Percentiles rank a stretch among this genome's conserved stretches.
These are phyloP conservation scores for Drosophila pandora DNA, from an alignment of 1,140 invertebrate species.

Conservation along the genomic window DNA sequence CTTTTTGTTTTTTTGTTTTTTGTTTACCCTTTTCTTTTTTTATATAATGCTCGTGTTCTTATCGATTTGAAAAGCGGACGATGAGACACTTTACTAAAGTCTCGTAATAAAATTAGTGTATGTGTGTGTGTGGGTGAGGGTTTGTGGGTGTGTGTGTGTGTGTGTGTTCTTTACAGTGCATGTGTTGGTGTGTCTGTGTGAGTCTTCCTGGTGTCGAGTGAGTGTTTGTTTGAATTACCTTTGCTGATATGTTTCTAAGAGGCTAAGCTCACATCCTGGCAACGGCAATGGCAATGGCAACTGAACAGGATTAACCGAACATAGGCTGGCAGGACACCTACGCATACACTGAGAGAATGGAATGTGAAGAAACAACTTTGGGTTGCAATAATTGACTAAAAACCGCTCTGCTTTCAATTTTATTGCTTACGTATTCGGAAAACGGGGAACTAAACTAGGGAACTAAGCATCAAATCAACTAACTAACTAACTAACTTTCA, in stretches of 20 bases:
- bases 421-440: conserved; percentile 57
- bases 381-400: conserved; percentile 45
- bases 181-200: conserved; percentile 22
- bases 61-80: conserved; percentile 74
- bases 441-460: conserved; percentile 30
- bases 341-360: conserved; percentile 30
- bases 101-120: conserved; percentile 68
- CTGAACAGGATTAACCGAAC: conserved; percentile 34
- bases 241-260: conserved; percentile 81
- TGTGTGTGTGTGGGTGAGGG: conserved; percentile 3
- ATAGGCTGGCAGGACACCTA: conserved; percentile 5
- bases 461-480: conserved; percentile 37
- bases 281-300: conserved; percentile 28
- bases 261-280: conserved; percentile 76
- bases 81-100: conserved; percentile 61
- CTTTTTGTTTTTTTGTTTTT: conserved; percentile 8
- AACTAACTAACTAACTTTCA: conserved; percentile 46
- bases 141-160: conserved; percentile 12
- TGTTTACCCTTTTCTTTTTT: conserved; percentile 10
- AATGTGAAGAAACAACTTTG: conserved; percentile 40
- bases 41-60: conserved; percentile 31
- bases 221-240: conserved; percentile 53
- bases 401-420: conserved; percentile 31
- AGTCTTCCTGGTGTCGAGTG: conserved; percentile 8
- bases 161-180: conserved; percentile 70